These are phyloP conservation scores for Muntiacus reevesi DNA, from an alignment of 2,113 vertebrate genomes.

Conservation along the genomic window DNA sequence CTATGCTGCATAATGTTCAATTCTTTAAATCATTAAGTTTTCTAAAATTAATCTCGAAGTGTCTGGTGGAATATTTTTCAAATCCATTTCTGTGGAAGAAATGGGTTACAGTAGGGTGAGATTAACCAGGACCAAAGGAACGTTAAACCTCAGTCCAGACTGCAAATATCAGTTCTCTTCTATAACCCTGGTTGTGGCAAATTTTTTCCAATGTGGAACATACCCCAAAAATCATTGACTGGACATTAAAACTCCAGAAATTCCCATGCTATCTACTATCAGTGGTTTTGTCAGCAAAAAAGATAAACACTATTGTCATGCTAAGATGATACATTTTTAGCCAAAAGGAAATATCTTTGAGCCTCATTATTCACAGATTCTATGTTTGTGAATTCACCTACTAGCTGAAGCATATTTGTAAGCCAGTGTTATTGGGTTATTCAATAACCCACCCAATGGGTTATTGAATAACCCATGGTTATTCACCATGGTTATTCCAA, in stretches of 20 bases:
- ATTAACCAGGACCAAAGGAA: neutral
- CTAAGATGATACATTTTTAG: neutral
- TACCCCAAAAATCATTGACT: neutral
- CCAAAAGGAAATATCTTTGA: neutral
- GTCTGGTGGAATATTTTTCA: neutral
- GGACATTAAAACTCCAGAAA: neutral
- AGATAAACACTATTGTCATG: neutral
- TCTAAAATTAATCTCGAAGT: neutral
- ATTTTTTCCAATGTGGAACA: neutral
- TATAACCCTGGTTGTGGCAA: accelerated
- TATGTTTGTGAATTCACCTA: neutral
- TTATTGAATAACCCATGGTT: too few species aligned
- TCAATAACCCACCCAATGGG: too few species aligned
- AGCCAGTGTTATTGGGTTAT: too few species aligned
- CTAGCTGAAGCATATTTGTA: too few species aligned
- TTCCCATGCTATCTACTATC: neutral
- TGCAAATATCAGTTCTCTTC: neutral
- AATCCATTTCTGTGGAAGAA: neutral
- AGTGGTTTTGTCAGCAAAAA: neutral
- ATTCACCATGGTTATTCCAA: too few species aligned
- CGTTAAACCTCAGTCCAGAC: accelerated
- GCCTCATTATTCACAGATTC: neutral
- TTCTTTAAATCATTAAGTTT: neutral
- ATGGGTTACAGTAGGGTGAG: neutral
- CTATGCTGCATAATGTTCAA: neutral